Conservation (phyloP, 2,113 vertebrate species). For the Leuciscus idus region DNA sequence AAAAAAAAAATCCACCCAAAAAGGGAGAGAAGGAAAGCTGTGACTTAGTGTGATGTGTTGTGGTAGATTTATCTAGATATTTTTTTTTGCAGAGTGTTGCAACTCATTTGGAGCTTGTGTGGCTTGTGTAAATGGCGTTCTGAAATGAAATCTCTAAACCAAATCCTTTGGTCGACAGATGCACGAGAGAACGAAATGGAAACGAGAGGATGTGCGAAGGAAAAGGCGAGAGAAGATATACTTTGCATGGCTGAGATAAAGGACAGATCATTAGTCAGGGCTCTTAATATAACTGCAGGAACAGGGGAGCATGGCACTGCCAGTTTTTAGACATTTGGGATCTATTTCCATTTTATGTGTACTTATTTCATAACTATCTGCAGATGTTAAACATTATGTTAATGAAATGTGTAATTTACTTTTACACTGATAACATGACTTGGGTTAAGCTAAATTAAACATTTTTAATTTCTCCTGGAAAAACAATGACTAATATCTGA, state of each 20-base stretch:
- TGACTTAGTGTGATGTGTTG: constrained; percentile 7
- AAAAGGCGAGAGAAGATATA: constrained; percentile 31
- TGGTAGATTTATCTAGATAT: constrained; percentile 19
- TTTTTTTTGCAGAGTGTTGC: constrained; percentile 14
- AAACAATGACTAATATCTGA: background rate
- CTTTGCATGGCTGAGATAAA: constrained; percentile 41
- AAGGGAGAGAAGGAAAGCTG: background rate
- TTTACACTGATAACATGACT: constrained; percentile 6
- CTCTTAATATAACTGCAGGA: constrained; percentile 30
- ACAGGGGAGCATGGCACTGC: constrained; percentile 14
- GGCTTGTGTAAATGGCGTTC: constrained; percentile 8
- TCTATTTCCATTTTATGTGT: constrained; percentile 11
- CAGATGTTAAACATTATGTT: background rate
- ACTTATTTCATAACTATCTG: background rate
- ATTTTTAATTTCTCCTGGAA: background rate
- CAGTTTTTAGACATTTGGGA: constrained; percentile 24
- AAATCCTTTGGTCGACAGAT: constrained; percentile 5
- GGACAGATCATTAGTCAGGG: constrained; percentile 47
- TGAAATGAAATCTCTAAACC: background rate
- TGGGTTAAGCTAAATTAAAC: background rate
- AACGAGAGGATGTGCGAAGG: constrained; percentile 4
- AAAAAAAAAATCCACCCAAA: background rate
- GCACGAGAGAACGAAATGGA: background rate
- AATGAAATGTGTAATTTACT: constrained; percentile 3
- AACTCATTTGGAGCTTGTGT: constrained; percentile 4